Evolutionary conservation across 2,888 invertebrate species (phyloP).

Genomic region (Periphyllus acericola): DNA sequence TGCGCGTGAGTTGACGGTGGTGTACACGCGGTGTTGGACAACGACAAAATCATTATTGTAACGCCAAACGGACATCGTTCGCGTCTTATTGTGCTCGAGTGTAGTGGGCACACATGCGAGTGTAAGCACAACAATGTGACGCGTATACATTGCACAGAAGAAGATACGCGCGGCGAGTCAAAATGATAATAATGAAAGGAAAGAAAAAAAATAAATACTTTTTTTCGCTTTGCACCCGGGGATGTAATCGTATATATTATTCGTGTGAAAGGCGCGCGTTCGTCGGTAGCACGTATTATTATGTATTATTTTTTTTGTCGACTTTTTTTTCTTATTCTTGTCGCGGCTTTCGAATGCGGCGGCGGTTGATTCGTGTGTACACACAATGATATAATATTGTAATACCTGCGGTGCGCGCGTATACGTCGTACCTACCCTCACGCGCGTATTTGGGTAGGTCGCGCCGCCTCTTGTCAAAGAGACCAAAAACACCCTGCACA

Average conservation of each 20-base stretch:
- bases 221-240: constrained; percentile 1
- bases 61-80: too few relatives aligned
- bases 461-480: constrained; percentile 8
- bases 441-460: constrained; percentile 4
- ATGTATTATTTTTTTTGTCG: not conserved
- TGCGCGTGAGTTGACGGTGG: too few relatives aligned
- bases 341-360: not conserved
- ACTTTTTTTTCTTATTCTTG: not conserved
- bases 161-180: not conserved
- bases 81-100: not conserved
- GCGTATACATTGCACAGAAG: not conserved
- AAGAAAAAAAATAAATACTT: not conserved
- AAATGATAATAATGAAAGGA: not conserved
- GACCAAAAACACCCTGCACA: not conserved
- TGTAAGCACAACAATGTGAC: not conserved
- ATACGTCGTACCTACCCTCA: not conserved
- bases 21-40: too few relatives aligned
- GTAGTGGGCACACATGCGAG: too few relatives aligned
- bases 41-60: too few relatives aligned
- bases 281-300: not conserved
- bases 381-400: not conserved
- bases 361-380: not conserved
- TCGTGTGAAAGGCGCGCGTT: constrained; percentile 14
- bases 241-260: constrained; percentile 13
- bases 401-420: not conserved